phyloP scores from a whole-genome alignment of 2,797 vertebrate species.

The Merluccius polli region DNA sequence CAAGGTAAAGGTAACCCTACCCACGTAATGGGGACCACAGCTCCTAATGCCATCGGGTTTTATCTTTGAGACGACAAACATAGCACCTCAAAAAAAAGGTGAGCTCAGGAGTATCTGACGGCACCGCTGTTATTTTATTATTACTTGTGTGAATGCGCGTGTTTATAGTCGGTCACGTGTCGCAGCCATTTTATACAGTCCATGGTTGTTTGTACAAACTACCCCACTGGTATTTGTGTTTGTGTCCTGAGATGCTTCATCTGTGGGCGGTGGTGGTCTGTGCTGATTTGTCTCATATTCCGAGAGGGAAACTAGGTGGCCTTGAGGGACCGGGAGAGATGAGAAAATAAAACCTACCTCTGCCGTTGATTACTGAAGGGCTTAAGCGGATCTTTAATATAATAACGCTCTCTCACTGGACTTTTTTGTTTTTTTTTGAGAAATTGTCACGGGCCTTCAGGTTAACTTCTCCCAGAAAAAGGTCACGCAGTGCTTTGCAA shows the following conservation, averaged over 20 bases:
- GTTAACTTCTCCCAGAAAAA: not conserved
- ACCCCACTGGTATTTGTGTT: too few species aligned
- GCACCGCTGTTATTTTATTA: not conserved
- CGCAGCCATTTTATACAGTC: not conserved
- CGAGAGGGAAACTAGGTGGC: not conserved
- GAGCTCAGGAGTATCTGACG: not conserved
- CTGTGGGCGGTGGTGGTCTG: not conserved
- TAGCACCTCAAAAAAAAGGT: not conserved
- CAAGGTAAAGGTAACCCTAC: conserved; percentile 30
- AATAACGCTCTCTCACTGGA: not conserved
- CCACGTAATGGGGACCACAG: not conserved
- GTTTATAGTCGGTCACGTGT: not conserved
- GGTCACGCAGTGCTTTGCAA: too few species aligned
- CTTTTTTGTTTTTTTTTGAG: not conserved
- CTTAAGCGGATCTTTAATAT: not conserved
- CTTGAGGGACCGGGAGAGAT: not conserved
- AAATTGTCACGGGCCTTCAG: not conserved
- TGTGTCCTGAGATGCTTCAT: not conserved
- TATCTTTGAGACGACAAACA: not conserved
- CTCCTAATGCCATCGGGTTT: not conserved
- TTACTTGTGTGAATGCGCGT: not conserved
- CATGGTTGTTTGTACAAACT: not conserved
- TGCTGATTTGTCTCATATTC: not conserved
- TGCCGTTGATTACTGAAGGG: not conserved
- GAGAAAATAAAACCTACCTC: not conserved